A percentile compares a stretch with the other conserved stretches of the same genome.
Evolutionary conservation across 2,888 invertebrate species (phyloP).

Genomic region (Metallyticus violacea): DNA sequence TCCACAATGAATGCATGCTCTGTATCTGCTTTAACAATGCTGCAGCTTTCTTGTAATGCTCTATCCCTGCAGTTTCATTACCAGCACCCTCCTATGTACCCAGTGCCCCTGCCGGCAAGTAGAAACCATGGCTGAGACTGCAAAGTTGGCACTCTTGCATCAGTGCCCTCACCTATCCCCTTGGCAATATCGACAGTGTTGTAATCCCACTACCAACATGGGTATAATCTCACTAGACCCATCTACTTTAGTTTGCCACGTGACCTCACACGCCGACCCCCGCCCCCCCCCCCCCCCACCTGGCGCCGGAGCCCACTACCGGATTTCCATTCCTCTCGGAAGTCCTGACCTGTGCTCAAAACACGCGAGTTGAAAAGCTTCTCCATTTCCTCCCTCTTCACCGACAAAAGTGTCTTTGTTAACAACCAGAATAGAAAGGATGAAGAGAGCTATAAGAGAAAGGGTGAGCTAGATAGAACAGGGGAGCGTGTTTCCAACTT

Average conservation of each 20-base stretch:
- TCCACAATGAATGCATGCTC: not conserved
- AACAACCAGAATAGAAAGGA: conserved; percentile 1
- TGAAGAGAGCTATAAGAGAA: not conserved
- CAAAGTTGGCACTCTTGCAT: not conserved
- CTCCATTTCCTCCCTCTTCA: not conserved
- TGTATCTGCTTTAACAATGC: not conserved
- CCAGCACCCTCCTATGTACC: not conserved
- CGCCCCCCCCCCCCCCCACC: too few species aligned
- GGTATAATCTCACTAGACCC: not conserved
- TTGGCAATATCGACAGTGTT: not conserved
- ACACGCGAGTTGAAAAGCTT: conserved; percentile 9
- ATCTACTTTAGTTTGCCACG: not conserved
- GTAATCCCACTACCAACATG: not conserved
- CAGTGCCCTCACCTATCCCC: not conserved
- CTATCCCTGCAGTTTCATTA: not conserved
- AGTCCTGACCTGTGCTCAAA: not conserved
- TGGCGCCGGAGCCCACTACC: not conserved
- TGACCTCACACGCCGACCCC: too few species aligned
- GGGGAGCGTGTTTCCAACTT: conserved; percentile 19
- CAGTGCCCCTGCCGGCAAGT: not conserved
- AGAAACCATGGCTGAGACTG: too few species aligned
- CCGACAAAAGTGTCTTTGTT: conserved; percentile 26
- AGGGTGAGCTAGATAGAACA: not conserved
- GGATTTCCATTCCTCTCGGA: conserved; percentile 3
- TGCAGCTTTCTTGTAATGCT: not conserved